Evolutionary conservation across 2,113 vertebrate species (phyloP), one percentile per base, ranked within the genome.

Genomic region (Bubo scandiacus): DNA sequence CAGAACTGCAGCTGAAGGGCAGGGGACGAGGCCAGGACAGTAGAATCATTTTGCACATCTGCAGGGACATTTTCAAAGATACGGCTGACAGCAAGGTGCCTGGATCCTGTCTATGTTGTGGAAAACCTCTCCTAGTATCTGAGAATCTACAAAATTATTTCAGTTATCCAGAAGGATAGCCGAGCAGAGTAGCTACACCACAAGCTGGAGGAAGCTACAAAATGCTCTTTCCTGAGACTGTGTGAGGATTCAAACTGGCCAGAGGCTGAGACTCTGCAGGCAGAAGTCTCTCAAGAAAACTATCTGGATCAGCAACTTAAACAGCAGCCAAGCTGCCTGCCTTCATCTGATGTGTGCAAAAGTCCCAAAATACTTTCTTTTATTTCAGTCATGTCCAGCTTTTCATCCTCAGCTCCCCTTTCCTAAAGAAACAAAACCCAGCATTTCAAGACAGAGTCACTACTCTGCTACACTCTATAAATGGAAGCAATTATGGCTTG

Each of bases 41-140:
- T 11, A 40, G n/a, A 36, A 86, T 43, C 3, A 4, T 83, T 88
- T 67, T 59, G 12, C 15, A 45, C 11, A 42, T 36, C 19, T 29
- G 15, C 30, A 84, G 80, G 27, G 40, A 57, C 47, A 29, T 73
- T 92, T 67, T 27, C 67, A 65, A 71, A 45, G 57, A 29, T 30
- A 86, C 1, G 54, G 9, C 34, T 78, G 52, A 63, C 38, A 92
- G 30, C 3, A 71, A 84, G 27, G 34, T 75, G 36, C 19, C 38
- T 63, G 25, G 17, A 4, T n/a, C 45, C 61, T 10, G 19, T 12
- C 32, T 74, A 1, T 20, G 9, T 27, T 0, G 2, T 67, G 5
- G 36, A 81, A 94, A 86, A 78, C 4, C 12, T 74, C 21, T 49
- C 43, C 36, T n/a, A 12, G 21, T 40, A 13, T 40, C 34, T 86